Evolutionary conservation across 37 sponge, comb jelly and placozoan species (phyloP), one percentile per base, ranked within the genome.

Genomic region (Tethya wilhelma): DNA sequence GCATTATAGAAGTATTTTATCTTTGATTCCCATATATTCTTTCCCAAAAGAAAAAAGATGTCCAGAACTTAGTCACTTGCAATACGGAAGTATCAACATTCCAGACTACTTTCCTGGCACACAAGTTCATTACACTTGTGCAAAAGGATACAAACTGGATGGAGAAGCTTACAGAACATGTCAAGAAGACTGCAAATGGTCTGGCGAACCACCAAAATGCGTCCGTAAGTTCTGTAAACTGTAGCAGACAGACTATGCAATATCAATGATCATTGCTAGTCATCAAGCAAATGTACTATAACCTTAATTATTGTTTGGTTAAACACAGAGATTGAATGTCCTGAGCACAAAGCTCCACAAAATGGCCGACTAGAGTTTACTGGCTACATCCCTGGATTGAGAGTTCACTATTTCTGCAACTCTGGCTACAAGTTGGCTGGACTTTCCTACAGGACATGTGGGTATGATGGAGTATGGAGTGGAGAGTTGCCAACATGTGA

Each of bases 61-160:
- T n/a, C n/a, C n/a, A n/a, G n/a, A n/a, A n/a, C n/a, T n/a, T n/a
- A n/a, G n/a, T n/a, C n/a, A n/a, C n/a, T n/a, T n/a, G n/a, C n/a
- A n/a, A n/a, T 73, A 80, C 56, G 90, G 90, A 19, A 39, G 29
- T 14, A 72, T 90, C 1, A 20, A 59, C n/a, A 26, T 71, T 2
- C 44, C 78, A 6, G 68, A 65, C 23, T 81, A 71, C n/a, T 59
- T 77, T 4, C 45, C 78, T 23, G 77, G 77, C 23, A 69, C 81
- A 36, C 44, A 30, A 0, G 90, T 77, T 1, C 59, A 36, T 2
- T 90, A 84, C 40, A 71, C 17, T 34, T 90, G 90, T 69, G 42
- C 80, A 12, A 30, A 37, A 25, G 90, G 86, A 38, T 84, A 33
- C 66, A 38, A 67, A 2, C 65, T 90, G 55, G 62, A 39, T 6